Evolutionary conservation across 2,888 invertebrate genomes (phyloP).

Genomic region (Epirrita christyi): DNA sequence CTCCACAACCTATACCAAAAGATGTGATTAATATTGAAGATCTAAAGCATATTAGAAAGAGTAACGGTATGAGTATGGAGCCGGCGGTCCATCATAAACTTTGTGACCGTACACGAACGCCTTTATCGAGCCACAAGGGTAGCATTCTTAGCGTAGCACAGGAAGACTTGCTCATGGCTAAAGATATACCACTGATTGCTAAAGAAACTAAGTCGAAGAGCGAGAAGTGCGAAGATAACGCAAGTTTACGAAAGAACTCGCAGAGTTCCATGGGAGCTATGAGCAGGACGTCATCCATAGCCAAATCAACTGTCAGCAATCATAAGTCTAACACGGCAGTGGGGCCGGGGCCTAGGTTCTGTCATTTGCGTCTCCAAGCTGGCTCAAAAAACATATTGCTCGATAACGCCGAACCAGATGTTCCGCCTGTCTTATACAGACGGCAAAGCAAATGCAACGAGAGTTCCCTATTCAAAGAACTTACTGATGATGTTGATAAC

Average conservation of each 20-base stretch:
- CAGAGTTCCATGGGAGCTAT: slow-evolving; percentile 76
- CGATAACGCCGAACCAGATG: slow-evolving; percentile 90
- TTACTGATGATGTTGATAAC: slow-evolving; percentile 70
- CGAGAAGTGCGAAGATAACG: slow-evolving; percentile 57
- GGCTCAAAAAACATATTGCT: slow-evolving; percentile 92
- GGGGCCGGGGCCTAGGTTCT: slow-evolving; percentile 89
- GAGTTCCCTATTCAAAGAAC: slow-evolving; percentile 74
- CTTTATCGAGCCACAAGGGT: slow-evolving; percentile 75
- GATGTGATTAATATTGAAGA: slow-evolving; percentile 47
- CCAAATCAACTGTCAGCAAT: slow-evolving; percentile 79
- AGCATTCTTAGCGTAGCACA: slow-evolving; percentile 65
- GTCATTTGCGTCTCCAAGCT: slow-evolving; percentile 90
- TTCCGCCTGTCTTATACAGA: slow-evolving; percentile 90
- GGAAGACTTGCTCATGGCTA: slow-evolving; percentile 63
- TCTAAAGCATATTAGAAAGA: slow-evolving; percentile 55
- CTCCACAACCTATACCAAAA: slow-evolving; percentile 45
- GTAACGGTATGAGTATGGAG: slow-evolving; percentile 65
- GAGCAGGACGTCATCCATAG: slow-evolving; percentile 77
- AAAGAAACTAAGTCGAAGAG: slow-evolving; percentile 59
- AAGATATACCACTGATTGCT: slow-evolving; percentile 52
- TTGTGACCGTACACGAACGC: slow-evolving; percentile 82
- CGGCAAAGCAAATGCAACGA: slow-evolving; percentile 83
- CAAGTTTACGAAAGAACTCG: slow-evolving; percentile 67
- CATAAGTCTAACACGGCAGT: slow-evolving; percentile 79
- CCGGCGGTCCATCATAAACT: slow-evolving; percentile 86